Percentiles rank a stretch among this genome's conserved stretches.
These are phyloP conservation scores for Mimumesa dahlbomi DNA, from an alignment of 2,888 invertebrate species.

Conservation along the genomic window DNA sequence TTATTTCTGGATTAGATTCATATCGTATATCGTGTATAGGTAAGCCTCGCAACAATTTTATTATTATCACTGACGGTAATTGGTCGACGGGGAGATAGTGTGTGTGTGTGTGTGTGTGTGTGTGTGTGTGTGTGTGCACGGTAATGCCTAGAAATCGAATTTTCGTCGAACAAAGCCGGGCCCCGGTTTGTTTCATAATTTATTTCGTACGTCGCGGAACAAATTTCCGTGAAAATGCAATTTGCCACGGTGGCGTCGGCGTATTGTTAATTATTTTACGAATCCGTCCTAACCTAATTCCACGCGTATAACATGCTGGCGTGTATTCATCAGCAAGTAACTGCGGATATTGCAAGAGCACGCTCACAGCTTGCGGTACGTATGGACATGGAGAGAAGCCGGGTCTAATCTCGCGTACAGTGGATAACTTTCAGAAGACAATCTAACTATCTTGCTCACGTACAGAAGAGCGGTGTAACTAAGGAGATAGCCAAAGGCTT, in stretches of 20 bases:
- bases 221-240: constrained; percentile 38
- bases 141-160: constrained; percentile 51
- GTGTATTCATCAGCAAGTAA: constrained; percentile 44
- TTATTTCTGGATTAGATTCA: too few species aligned
- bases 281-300: constrained; percentile 35
- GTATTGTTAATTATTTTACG: constrained; percentile 44
- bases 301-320: constrained; percentile 5
- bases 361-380: constrained; percentile 50
- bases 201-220: constrained; percentile 44
- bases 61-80: constrained; percentile 37
- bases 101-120: too few species aligned
- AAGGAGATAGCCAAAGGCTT: constrained; percentile 58
- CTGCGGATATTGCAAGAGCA: constrained; percentile 50
- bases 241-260: constrained; percentile 30
- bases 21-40: too few species aligned
- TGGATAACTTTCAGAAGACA: constrained; percentile 65
- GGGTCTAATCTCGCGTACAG: constrained; percentile 54
- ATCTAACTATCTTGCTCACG: constrained; percentile 65
- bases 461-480: constrained; percentile 56
- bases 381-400: constrained; percentile 49
- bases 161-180: constrained; percentile 32
- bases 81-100: too few species aligned
- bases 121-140: constrained; percentile 22
- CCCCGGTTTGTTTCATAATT: constrained; percentile 46
- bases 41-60: constrained; percentile 20